Evolutionary conservation across 2,113 vertebrate species (phyloP).

Genomic region (Bubalus kerabau): DNA sequence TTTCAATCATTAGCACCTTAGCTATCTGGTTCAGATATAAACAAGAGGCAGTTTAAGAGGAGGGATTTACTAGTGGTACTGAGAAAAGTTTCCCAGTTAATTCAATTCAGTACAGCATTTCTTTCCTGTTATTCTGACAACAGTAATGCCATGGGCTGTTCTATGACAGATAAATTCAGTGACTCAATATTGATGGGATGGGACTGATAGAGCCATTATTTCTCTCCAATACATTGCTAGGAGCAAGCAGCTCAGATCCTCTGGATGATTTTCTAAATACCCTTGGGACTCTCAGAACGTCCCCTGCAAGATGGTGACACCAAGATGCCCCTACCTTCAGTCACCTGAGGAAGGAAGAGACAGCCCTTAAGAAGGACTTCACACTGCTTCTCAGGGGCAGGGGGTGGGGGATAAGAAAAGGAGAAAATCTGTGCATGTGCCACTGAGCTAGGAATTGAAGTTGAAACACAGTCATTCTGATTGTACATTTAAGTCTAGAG

Average conservation of each 20-base stretch:
- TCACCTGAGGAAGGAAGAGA: not conserved
- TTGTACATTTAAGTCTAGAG: not conserved
- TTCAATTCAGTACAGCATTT: not conserved
- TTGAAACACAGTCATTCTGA: not conserved
- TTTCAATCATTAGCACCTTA: not conserved
- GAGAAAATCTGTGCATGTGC: not conserved
- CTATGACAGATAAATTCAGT: not conserved
- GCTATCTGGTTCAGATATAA: not conserved
- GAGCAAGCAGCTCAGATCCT: not conserved
- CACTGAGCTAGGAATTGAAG: not conserved
- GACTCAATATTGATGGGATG: not conserved
- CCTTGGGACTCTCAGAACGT: not conserved
- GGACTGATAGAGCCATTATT: not conserved
- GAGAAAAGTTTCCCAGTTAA: not conserved
- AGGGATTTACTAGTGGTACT: not conserved
- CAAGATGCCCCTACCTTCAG: not conserved
- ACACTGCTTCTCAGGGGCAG: not conserved
- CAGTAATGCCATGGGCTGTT: not conserved
- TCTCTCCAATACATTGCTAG: not conserved
- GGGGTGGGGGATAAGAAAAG: not conserved
- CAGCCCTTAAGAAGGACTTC: not conserved
- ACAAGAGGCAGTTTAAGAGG: not conserved
- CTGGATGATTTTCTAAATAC: not conserved
- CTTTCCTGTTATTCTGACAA: not conserved
- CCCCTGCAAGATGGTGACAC: not conserved